Percentiles rank a stretch among this genome's conserved stretches.
Evolutionary conservation across 2,113 vertebrate genomes (phyloP).

Genomic region (Dicaeum eximium): DNA sequence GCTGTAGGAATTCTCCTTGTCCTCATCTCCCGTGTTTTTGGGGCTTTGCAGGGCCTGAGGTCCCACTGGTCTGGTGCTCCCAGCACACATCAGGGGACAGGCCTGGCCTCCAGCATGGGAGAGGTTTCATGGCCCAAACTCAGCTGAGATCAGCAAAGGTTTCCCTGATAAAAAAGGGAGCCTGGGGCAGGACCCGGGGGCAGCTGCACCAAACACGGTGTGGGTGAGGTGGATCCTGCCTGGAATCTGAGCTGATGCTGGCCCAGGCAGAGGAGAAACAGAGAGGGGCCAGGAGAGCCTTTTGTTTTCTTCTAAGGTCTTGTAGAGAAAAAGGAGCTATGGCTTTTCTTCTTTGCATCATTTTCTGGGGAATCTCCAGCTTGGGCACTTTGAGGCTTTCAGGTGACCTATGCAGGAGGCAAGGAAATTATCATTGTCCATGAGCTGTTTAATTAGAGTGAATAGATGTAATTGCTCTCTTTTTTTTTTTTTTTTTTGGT

Average conservation of each 20-base stretch:
- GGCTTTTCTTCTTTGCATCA: background rate
- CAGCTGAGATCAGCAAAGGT: background rate
- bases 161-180: background rate
- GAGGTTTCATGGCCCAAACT: background rate
- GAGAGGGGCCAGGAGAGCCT: background rate
- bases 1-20: background rate
- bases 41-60: background rate
- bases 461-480: background rate
- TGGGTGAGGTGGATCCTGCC: background rate
- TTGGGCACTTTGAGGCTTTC: background rate
- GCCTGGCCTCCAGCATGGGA: background rate
- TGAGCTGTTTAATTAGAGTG: background rate
- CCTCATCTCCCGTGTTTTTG: background rate
- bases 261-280: background rate
- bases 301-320: background rate
- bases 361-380: background rate
- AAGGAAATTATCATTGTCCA: background rate
- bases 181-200: background rate
- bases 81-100: background rate
- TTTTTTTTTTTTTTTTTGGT: no score
- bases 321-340: background rate
- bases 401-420: background rate
- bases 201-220: accelerated
- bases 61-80: background rate
- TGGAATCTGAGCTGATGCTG: background rate